These are phyloP conservation scores for Panopea generosa DNA, from an alignment of 2,888 invertebrate genomes.

Conservation along the genomic window DNA sequence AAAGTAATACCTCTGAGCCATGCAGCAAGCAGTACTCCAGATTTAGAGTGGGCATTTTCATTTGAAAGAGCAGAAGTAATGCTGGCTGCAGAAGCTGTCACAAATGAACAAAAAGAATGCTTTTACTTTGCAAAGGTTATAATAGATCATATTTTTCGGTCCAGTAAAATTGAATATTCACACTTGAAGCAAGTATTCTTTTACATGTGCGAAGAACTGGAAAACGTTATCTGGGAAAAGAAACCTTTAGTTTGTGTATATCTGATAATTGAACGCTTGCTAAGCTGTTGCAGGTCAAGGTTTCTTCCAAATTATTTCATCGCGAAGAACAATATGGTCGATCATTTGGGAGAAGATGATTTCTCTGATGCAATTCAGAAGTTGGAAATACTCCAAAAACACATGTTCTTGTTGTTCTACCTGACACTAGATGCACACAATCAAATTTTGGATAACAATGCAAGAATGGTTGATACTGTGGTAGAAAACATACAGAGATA, in stretches of 20 bases:
- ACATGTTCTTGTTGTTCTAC: background rate
- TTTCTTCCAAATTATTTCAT: conserved; percentile 15
- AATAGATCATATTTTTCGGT: background rate
- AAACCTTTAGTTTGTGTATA: background rate
- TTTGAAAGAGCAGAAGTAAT: conserved; percentile 4
- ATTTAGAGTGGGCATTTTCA: conserved; percentile 12
- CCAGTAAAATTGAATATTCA: background rate
- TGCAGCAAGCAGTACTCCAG: background rate
- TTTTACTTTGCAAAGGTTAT: conserved; percentile 1
- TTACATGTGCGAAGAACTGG: conserved; percentile 4
- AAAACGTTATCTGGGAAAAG: no score
- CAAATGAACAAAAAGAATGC: conserved; percentile 2
- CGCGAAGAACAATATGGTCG: conserved; percentile 1
- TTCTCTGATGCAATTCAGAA: background rate
- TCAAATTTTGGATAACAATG: background rate
- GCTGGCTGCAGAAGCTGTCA: background rate
- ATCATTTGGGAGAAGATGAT: background rate
- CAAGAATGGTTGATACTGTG: background rate
- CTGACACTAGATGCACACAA: background rate
- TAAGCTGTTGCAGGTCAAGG: background rate
- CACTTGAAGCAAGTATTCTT: conserved; percentile 12
- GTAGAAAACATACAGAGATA: conserved; percentile 13
- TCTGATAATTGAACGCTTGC: background rate
- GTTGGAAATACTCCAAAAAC: background rate
- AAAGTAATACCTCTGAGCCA: background rate